Evolutionary conservation across 1,140 invertebrate genomes (phyloP).

Genomic region (Camponotus vicinus): DNA sequence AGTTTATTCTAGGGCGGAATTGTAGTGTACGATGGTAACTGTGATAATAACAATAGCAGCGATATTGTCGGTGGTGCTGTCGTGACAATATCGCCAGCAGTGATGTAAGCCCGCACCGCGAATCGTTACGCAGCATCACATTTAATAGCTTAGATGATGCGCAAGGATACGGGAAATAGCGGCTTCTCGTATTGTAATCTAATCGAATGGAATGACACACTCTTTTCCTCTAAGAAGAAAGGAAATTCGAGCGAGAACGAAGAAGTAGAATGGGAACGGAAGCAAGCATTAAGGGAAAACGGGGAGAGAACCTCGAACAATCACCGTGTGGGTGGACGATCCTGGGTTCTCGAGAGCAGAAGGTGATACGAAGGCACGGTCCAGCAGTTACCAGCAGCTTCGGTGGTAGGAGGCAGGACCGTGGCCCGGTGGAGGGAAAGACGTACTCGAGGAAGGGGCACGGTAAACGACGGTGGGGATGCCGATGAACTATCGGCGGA

Average conservation of each 20-base stretch:
- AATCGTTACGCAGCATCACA: slow-evolving; percentile 38
- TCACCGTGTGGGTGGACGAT: slow-evolving; percentile 69
- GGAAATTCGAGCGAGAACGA: slow-evolving; percentile 37
- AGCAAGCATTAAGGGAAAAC: slow-evolving; percentile 17
- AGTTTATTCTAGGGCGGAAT: background rate
- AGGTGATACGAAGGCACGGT: slow-evolving; percentile 74
- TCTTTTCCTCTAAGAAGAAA: slow-evolving; percentile 25
- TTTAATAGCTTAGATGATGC: slow-evolving; percentile 42
- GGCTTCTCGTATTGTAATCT: slow-evolving; percentile 66
- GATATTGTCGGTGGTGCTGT: background rate
- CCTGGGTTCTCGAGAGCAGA: slow-evolving; percentile 64
- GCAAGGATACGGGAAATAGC: slow-evolving; percentile 23
- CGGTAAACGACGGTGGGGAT: slow-evolving; percentile 63
- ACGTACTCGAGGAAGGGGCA: slow-evolving; percentile 45
- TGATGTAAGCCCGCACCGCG: slow-evolving; percentile 17
- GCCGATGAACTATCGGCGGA: slow-evolving; percentile 66
- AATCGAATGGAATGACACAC: slow-evolving; percentile 72
- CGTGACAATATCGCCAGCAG: background rate
- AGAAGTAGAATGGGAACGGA: slow-evolving; percentile 4
- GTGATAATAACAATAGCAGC: background rate
- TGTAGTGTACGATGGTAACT: background rate
- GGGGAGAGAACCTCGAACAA: slow-evolving; percentile 15
- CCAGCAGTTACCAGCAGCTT: slow-evolving; percentile 62
- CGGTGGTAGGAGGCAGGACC: slow-evolving; percentile 66
- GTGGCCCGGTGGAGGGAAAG: slow-evolving; percentile 55